These are phyloP conservation scores for Scarus forsteni DNA, from an alignment of 2,797 vertebrate species.

Conservation along the genomic window DNA sequence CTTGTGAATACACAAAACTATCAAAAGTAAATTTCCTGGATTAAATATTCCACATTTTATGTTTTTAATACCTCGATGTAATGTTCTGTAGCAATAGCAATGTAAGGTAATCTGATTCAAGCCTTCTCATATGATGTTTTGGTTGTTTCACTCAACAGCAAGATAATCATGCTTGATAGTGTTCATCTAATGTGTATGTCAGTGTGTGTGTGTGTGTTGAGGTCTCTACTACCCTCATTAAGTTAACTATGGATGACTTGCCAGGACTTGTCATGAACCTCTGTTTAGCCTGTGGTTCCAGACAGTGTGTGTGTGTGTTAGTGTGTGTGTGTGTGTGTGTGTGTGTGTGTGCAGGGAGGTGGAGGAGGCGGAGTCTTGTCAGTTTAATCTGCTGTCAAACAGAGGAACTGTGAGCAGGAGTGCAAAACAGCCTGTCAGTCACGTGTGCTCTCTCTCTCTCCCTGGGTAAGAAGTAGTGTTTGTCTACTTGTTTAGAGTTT, in stretches of 20 bases:
- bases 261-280: conserved; percentile 71
- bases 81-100: conserved; percentile 14
- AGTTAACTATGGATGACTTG: conserved; percentile 70
- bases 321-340: conserved; percentile 20
- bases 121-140: conserved; percentile 66
- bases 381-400: conserved; percentile 63
- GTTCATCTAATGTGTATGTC: conserved; percentile 23
- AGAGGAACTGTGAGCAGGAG: conserved; percentile 36
- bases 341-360: conserved; percentile 6
- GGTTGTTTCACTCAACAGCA: conserved; percentile 63
- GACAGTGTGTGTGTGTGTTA: conserved; percentile 18
- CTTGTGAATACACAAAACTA: conserved; percentile 24
- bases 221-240: conserved; percentile 66
- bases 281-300: conserved; percentile 52
- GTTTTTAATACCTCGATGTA: conserved; percentile 33
- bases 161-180: conserved; percentile 61
- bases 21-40: conserved; percentile 16
- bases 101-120: conserved; percentile 47
- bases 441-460: conserved; percentile 20
- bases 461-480: conserved; percentile 19
- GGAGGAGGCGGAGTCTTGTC: conserved; percentile 20
- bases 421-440: conserved; percentile 57
- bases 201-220: conserved; percentile 20
- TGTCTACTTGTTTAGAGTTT: conserved; percentile 28
- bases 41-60: conserved; percentile 13